Conservation (phyloP, 2,888 invertebrate species). For the Orchesellides sinensis region DNA sequence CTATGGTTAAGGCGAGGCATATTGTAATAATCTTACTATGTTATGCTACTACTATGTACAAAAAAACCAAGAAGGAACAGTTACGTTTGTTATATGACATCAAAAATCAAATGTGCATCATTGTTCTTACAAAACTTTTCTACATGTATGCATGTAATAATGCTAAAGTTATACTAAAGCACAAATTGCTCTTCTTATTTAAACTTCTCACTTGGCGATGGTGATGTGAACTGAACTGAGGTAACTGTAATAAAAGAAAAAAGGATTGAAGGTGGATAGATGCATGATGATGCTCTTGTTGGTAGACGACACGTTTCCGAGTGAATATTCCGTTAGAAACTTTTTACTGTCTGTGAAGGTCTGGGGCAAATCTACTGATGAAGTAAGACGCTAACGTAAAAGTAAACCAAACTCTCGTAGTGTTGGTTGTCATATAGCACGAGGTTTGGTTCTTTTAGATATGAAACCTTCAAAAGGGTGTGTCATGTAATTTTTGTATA, state of each 20-base stretch:
- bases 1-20: background rate
- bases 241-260: slow-evolving; percentile 20
- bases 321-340: slow-evolving; percentile 57
- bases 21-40: no score
- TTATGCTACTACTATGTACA: no score
- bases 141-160: no score
- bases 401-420: no score
- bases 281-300: background rate
- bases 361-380: slow-evolving; percentile 45
- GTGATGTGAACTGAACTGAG: background rate
- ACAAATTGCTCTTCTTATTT: slow-evolving; percentile 1
- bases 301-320: slow-evolving; percentile 33
- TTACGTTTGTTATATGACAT: background rate
- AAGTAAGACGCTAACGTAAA: no score
- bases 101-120: no score
- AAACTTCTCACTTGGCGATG: background rate
- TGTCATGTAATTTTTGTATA: no score
- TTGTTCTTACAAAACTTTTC: no score
- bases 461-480: no score
- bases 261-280: background rate
- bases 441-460: no score
- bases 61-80: background rate
- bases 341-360: slow-evolving; percentile 46
- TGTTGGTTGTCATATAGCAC: no score
- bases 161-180: no score